Evolutionary conservation across 2,888 invertebrate genomes (phyloP).

Genomic region (Apantesis nais): DNA sequence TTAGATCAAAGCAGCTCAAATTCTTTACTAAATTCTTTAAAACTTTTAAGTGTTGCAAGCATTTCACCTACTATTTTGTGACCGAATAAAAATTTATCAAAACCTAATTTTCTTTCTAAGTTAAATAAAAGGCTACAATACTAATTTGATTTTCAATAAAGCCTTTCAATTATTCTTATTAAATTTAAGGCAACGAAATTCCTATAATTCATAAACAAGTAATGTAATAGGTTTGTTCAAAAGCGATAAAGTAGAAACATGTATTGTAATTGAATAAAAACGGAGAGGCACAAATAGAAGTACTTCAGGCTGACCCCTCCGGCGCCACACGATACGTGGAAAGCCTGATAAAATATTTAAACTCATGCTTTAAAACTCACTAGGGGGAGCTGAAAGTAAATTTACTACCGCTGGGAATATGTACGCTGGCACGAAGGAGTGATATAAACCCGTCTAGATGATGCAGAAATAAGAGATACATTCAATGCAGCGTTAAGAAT

Average conservation of each 20-base stretch:
- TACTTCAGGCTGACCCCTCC: conserved; percentile 62
- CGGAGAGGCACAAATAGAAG: conserved; percentile 64
- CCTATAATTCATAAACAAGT: conserved; percentile 25
- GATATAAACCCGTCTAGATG: conserved; percentile 52
- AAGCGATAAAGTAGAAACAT: conserved; percentile 52
- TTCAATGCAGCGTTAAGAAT: conserved; percentile 52
- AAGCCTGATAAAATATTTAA: conserved; percentile 84
- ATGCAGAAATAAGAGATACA: conserved; percentile 54
- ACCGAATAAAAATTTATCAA: not conserved
- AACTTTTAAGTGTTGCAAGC: not conserved
- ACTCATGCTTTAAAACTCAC: conserved; percentile 68
- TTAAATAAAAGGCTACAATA: not conserved
- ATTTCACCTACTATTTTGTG: not conserved
- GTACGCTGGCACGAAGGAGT: conserved; percentile 56
- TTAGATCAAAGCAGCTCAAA: too few species aligned
- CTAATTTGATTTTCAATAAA: not conserved
- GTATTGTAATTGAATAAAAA: conserved; percentile 65
- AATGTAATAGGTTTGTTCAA: conserved; percentile 43
- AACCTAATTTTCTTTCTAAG: not conserved
- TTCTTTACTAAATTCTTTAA: too few species aligned
- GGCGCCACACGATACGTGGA: conserved; percentile 79
- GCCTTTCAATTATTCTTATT: not conserved
- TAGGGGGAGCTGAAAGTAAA: conserved; percentile 69
- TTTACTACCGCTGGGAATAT: conserved; percentile 74
- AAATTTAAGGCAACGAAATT: not conserved